phyloP scores from a whole-genome alignment of 1,140 invertebrate genomes.

The Lutraria rhynchaena region DNA sequence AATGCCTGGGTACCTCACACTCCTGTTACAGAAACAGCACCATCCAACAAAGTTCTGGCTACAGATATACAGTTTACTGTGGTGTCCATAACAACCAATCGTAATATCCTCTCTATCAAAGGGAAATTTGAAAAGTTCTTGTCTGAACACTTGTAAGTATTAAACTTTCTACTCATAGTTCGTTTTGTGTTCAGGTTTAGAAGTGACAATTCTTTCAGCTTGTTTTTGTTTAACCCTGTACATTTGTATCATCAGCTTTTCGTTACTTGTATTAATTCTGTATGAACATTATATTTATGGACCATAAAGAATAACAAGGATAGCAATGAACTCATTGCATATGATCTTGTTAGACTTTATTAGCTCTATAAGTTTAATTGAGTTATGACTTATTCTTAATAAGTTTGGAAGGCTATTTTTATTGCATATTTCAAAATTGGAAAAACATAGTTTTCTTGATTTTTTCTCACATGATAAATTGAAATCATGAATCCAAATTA shows the following conservation, averaged over 20 bases:
- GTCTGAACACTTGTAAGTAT: background rate
- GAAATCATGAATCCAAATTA: no score
- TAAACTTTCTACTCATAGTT: background rate
- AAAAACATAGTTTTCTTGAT: no score
- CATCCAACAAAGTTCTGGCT: constrained; percentile 41
- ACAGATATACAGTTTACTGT: constrained; percentile 65
- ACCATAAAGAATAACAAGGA: background rate
- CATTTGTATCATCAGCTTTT: background rate
- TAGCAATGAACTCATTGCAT: no score
- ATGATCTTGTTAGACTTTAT: no score
- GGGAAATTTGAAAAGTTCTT: constrained; percentile 61
- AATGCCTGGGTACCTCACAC: constrained; percentile 68
- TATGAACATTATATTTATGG: background rate
- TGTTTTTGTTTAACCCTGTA: background rate
- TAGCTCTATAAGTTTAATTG: no score
- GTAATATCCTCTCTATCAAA: constrained; percentile 66
- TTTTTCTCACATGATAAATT: no score
- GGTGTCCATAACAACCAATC: constrained; percentile 51
- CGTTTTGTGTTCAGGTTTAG: background rate
- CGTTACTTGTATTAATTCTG: background rate
- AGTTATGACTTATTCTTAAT: no score
- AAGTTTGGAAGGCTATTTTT: no score
- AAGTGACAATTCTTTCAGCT: background rate
- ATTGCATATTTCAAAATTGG: no score
- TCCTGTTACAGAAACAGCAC: background rate